Percentiles rank a stretch among this genome's conserved stretches.
phyloP scores from a whole-genome alignment of 2,113 vertebrate genomes.

The Tiliqua scincoides region DNA sequence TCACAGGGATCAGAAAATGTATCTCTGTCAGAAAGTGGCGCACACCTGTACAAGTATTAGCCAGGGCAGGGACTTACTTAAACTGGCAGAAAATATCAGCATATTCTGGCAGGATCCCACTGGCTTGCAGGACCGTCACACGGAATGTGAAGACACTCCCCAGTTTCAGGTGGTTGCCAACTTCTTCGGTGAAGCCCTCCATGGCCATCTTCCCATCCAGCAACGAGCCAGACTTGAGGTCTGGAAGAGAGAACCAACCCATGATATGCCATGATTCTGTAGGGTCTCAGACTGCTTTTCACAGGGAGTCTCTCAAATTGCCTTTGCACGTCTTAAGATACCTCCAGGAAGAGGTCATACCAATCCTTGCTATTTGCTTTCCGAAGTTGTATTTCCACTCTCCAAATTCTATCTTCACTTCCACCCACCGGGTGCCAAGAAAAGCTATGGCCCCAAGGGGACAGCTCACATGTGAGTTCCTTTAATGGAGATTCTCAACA shows the following conservation, averaged over 20 bases:
- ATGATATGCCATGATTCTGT: background rate
- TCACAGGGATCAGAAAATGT: too few relatives aligned
- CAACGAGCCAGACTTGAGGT: slow-evolving; percentile 86
- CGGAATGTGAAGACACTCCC: slow-evolving; percentile 96
- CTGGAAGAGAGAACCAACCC: slow-evolving; percentile 66
- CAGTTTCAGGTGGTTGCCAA: slow-evolving; percentile 88
- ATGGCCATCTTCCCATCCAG: slow-evolving; percentile 87
- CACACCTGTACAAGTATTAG: too few relatives aligned
- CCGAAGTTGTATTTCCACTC: background rate
- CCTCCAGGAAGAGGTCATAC: background rate
- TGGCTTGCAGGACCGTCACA: slow-evolving; percentile 95
- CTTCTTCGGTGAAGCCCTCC: slow-evolving; percentile 82
- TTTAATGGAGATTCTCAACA: background rate
- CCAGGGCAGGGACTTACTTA: slow-evolving; percentile 85
- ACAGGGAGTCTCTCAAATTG: background rate
- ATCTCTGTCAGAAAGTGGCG: too few relatives aligned
- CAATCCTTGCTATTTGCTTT: background rate
- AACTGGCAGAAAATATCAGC: slow-evolving; percentile 99
- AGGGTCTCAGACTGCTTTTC: background rate
- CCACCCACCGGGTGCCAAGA: background rate
- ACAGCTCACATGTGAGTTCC: too few relatives aligned
- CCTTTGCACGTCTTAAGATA: background rate
- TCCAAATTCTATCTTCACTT: background rate
- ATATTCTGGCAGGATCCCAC: slow-evolving; percentile 89
- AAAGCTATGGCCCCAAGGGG: background rate